These are phyloP conservation scores for Crossaster papposus DNA, from an alignment of 53 echinoderm and acorn worm species.

Conservation along the genomic window DNA sequence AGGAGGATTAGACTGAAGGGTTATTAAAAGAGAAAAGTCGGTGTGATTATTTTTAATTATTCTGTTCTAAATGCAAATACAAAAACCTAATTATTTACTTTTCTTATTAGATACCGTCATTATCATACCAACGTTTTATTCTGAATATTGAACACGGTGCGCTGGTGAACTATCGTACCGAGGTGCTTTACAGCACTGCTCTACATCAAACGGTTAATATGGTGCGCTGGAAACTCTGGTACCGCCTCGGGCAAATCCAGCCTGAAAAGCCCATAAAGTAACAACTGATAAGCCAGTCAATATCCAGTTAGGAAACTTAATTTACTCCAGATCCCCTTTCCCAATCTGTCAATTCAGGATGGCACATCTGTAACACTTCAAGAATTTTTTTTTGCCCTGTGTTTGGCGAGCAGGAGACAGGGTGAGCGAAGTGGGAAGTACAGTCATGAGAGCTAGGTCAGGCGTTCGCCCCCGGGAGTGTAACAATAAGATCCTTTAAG, in stretches of 20 bases:
- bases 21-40: too few species aligned
- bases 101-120: too few species aligned
- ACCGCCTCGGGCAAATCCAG: not conserved
- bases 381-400: not conserved
- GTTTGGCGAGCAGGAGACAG: not conserved
- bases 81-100: too few species aligned
- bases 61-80: too few species aligned
- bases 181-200: not conserved
- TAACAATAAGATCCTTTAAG: not conserved
- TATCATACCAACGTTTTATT: too few species aligned
- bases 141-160: too few species aligned
- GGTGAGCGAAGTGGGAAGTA: not conserved
- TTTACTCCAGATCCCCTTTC: slow-evolving; percentile 22
- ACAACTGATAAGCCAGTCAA: slow-evolving; percentile 41
- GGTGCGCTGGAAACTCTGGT: not conserved
- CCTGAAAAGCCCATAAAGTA: slow-evolving; percentile 23
- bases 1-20: too few species aligned
- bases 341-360: slow-evolving; percentile 18
- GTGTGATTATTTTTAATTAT: too few species aligned
- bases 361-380: slow-evolving; percentile 45
- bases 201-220: not conserved
- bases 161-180: too few species aligned
- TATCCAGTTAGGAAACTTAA: slow-evolving; percentile 44
- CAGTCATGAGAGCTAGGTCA: slow-evolving; percentile 17
- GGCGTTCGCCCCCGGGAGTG: not conserved